Base-by-base conservation (phyloP, 2,113 vertebrate genomes). In the Malurus elegans region DNA sequence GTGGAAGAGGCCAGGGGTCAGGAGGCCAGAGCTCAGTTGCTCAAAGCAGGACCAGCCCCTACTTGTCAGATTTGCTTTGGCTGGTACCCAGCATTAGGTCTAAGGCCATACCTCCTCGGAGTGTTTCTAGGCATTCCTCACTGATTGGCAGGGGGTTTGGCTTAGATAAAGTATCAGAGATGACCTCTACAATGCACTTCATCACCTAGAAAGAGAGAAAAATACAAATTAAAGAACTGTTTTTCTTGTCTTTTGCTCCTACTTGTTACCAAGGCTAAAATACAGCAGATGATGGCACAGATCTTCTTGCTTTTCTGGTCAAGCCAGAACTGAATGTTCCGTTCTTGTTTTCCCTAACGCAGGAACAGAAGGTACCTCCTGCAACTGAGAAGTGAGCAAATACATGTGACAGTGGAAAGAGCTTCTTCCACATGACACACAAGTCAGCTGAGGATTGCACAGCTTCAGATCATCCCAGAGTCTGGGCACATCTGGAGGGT, bases 181-280 rank as follows among this genome's bases (percentile, higher is more conserved):
- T 98, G 65, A 98, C 99, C 96, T 99, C 99, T 44, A 99, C 98
- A 28, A 99, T 98, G 93, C 99, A 99, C 93, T 98, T 99, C 98
- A 99, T 99, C 96, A 99, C 99, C 99, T 99, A 90, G 58, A 71
- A 88, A 82, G 79, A 96, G 32, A 97, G 23, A 36, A 71, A 62
- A 86, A 54, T 48, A 81, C 6, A 34, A 38, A 69, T 79, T 36
- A 72, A 80, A 92, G 19, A 13, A 34, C 24, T 56, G 12, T 0
- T 10, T 2, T 67, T 67, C 61, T 42, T 42, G 6, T 51, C 6
- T 48, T 81, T 74, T 86, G 9, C 40, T 42, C 18, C 20, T 83
- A 18, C 50, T 72, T 86, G 17, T 70, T 80, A 74, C 51, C 36
- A 34, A 74, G 45, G 67, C 36, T 81, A 60, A 92, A 83, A 56